phyloP scores from a whole-genome alignment of 2,888 invertebrate species.

The Scaptomyza flava region DNA sequence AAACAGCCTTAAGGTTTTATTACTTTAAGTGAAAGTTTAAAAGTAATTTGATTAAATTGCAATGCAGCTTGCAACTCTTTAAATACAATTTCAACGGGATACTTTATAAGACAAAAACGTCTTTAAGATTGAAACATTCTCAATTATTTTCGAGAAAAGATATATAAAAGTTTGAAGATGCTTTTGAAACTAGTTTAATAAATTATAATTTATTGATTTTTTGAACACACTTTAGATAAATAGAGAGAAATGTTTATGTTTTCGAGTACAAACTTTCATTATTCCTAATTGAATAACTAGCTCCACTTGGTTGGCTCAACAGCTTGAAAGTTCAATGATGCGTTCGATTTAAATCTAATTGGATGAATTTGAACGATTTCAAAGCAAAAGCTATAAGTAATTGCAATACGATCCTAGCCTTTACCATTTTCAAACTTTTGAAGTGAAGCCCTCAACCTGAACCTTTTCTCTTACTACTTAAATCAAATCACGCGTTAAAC shows the following conservation, averaged over 20 bases:
- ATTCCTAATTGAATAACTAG: slow-evolving; percentile 5
- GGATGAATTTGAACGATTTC: background rate
- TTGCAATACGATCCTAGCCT: background rate
- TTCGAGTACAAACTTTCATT: no score
- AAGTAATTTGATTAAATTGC: no score
- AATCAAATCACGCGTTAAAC: background rate
- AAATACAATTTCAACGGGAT: background rate
- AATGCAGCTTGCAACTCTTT: background rate
- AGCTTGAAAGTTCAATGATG: background rate
- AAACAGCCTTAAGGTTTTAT: background rate
- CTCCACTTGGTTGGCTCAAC: background rate
- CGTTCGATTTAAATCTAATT: background rate
- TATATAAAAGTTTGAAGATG: no score
- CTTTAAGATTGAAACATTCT: no score
- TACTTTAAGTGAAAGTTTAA: background rate
- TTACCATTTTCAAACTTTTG: background rate
- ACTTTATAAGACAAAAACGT: no score
- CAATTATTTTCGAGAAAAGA: no score
- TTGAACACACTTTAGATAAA: no score
- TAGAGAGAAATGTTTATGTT: no score
- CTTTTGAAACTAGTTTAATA: no score
- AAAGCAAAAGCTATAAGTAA: background rate
- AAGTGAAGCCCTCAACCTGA: background rate
- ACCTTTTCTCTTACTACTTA: background rate
- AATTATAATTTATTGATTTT: no score